Base-by-base conservation (phyloP, 2,888 invertebrate genomes). In the Cantharis rufa region DNA sequence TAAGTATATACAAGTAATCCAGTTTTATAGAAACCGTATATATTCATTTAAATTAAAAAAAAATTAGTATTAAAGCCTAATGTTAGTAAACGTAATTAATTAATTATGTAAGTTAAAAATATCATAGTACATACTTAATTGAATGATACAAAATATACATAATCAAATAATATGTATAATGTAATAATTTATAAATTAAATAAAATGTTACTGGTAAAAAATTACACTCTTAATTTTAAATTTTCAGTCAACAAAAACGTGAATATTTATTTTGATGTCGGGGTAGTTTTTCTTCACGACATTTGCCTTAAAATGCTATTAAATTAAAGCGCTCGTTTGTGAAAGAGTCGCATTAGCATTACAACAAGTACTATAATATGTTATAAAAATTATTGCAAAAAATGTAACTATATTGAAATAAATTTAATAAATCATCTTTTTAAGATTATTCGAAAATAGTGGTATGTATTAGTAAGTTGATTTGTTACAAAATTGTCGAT, bases 271-370 rank as follows among this genome's bases (percentile, higher is more conserved):
- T 15, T 68, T 74, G 69, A 79, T 78, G 79, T 80, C 79, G 80
- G 78, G 80, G 76, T 78, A 77, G 72, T 82, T 81, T 81, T 80
- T 79, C 80, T 81, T 83, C 82, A 81, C 81, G 83, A 82, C 82
- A 81, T 82, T 82, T 82, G 81, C 82, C 79, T 76, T 80, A 80
- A 80, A 80, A 79, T 73, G 80, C 82, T 82, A 84, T 84, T 84
- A 84, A 81, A 78, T 81, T 81, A 79, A 82, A 81, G 82, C 82
- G 82, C 80, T 80, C 81, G 81, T 79, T 82, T 82, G 83, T 84
- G 82, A 85, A 84, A 84, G 83, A 84, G 81, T 81, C 79, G 80
- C 83, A 84, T 84, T 84, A 84, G 83, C 83, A 82, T 85, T 83
- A 84, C 78, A 80, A 78, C 81, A 63, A 75, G 81, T 66, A 24